Evolutionary conservation across 2,113 vertebrate genomes (phyloP), one percentile per base, ranked within the genome.

Genomic region (Psilopsiagon aymara): DNA sequence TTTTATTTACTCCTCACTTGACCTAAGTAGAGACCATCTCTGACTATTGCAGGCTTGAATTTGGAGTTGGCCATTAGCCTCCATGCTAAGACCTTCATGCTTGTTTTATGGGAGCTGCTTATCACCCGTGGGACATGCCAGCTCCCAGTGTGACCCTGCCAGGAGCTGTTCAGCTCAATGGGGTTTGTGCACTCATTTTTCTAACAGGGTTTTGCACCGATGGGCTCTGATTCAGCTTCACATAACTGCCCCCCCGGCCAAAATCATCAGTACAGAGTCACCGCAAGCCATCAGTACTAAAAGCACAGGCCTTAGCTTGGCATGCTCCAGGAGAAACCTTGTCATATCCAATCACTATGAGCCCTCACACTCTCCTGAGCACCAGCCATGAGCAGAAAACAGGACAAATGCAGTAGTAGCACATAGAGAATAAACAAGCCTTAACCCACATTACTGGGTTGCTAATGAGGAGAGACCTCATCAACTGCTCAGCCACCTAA

Each of bases 381-480:
- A 82, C 73, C 94, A 33, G 7, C 78, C 92, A 82, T 0, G 2
- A 94, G 90, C 94, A 64, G 87, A 23, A 71, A 69, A 86, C 10
- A 25, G 37, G 66, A 64, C 67, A 52, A 88, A 82, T 10, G 64
- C 64, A 14, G 63, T 2, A 17, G 67, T 3, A 47, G 52, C 82
- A 43, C 57, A 49, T 39, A 64, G 59, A 25, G 85, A 82, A 73
- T 57, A 88, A 88, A 83, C 75, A 74, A 92, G n/a, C 2, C 79
- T 80, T 86, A 83, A 79, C 71, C 76, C 24, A 59, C 11, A 0
- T 83, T 86, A 23, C 20, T 77, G 79, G 71, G 31, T 59, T 88
- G 53, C 59, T 95, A 93, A 96, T 86, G 86, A 95, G 91, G 80
- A 92, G 88, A 95, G 68, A 62, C 82, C 92, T 90, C 92, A 70